phyloP scores from a whole-genome alignment of 2,888 invertebrate genomes.

The Halictus quadricinctus region DNA sequence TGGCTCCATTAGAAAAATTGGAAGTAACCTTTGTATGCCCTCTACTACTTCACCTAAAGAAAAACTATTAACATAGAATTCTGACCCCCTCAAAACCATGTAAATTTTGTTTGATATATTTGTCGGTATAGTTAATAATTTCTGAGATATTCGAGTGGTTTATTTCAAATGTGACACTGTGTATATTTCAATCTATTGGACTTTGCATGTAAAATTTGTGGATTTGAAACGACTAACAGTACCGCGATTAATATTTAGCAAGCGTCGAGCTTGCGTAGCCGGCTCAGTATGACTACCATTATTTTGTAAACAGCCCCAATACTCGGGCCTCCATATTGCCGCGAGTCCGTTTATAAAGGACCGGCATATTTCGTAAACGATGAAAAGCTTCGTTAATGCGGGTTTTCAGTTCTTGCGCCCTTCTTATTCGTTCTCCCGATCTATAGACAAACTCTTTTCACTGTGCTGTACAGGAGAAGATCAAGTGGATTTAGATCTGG shows the following conservation, averaged over 20 bases:
- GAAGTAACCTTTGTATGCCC: too few species aligned
- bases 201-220: too few species aligned
- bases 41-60: too few species aligned
- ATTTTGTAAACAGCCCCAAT: not conserved
- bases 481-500: not conserved
- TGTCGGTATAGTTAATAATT: too few species aligned
- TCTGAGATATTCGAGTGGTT: too few species aligned
- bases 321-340: slow-evolving; percentile 1
- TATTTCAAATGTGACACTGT: too few species aligned
- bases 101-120: too few species aligned
- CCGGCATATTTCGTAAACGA: not conserved
- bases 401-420: not conserved
- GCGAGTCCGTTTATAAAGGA: not conserved
- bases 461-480: not conserved
- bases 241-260: too few species aligned
- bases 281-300: not conserved
- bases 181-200: too few species aligned
- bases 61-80: too few species aligned
- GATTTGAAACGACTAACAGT: not conserved
- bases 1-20: too few species aligned
- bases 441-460: not conserved
- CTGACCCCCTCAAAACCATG: too few species aligned
- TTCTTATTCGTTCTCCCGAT: not conserved
- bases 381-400: not conserved
- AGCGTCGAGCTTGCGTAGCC: not conserved